Evolutionary conservation across 2,888 invertebrate genomes (phyloP).

Genomic region (Eurytoma adleriae): DNA sequence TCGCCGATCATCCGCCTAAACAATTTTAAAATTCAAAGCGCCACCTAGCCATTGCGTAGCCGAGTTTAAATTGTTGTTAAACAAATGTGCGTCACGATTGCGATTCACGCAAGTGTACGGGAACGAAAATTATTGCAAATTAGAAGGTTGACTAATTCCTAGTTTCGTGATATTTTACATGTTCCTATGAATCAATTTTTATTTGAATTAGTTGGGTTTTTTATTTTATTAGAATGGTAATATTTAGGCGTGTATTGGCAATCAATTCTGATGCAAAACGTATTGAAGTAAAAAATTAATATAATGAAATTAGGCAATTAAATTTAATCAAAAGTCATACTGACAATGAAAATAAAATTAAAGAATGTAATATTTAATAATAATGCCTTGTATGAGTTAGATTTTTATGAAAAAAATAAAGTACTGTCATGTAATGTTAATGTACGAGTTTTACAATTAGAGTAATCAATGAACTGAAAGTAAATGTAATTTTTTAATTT

Average conservation of each 20-base stretch:
- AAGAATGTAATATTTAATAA: too few species aligned
- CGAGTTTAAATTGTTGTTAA: conserved; percentile 33
- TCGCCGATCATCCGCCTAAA: conserved; percentile 54
- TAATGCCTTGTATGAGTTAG: too few species aligned
- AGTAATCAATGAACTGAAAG: conserved; percentile 24
- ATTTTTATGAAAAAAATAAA: neutral
- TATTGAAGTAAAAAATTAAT: too few species aligned
- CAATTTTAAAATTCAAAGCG: conserved; percentile 33
- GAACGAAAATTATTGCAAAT: conserved; percentile 52
- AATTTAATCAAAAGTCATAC: too few species aligned
- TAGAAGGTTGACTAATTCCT: conserved; percentile 38
- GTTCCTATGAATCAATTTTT: conserved; percentile 4
- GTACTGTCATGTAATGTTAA: conserved; percentile 6
- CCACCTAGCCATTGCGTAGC: conserved; percentile 23
- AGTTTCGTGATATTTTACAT: conserved; percentile 25
- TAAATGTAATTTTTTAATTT: conserved; percentile 35
- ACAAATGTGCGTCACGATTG: neutral
- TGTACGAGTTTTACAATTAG: conserved; percentile 12
- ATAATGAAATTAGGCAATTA: too few species aligned
- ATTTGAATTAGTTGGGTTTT: neutral
- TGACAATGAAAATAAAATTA: too few species aligned
- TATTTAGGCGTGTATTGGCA: conserved; percentile 47
- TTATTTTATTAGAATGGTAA: neutral
- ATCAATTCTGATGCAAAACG: conserved; percentile 36
- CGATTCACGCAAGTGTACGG: neutral